Evolutionary conservation across 2,888 invertebrate genomes (phyloP).

Genomic region (Plebejus argus): DNA sequence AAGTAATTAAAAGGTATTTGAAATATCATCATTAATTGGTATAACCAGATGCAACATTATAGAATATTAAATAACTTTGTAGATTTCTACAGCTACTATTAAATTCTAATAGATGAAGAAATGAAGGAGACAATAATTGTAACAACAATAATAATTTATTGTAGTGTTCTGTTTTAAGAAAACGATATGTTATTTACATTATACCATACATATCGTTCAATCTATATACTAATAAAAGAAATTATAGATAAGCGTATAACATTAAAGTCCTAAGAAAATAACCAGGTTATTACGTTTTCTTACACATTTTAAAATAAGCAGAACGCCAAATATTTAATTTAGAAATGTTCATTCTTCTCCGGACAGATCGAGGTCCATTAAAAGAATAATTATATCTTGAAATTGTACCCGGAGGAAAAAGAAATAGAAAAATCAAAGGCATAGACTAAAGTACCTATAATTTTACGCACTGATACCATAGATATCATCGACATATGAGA

Average conservation of each 20-base stretch:
- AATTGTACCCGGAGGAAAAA: no score
- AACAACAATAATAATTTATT: not conserved
- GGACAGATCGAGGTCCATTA: no score
- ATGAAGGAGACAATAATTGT: not conserved
- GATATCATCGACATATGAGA: conserved; percentile 76
- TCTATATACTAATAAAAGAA: not conserved
- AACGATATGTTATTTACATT: not conserved
- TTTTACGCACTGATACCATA: conserved; percentile 32
- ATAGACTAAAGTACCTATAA: conserved; percentile 26
- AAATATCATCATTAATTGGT: not conserved
- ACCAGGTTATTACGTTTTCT: not conserved
- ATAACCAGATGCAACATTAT: not conserved
- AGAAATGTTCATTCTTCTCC: no score
- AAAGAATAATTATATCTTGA: no score
- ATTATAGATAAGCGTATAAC: not conserved
- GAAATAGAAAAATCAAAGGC: not conserved
- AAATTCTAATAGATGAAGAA: not conserved
- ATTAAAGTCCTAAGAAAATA: no score
- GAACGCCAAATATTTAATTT: not conserved
- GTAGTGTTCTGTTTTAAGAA: not conserved
- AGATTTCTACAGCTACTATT: not conserved
- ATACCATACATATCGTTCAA: not conserved
- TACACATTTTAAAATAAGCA: not conserved
- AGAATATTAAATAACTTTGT: not conserved
- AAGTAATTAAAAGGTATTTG: not conserved